Evolutionary conservation across 2,888 invertebrate genomes (phyloP), one percentile per base, ranked within the genome.

Genomic region (Drosophila pegasa): DNA sequence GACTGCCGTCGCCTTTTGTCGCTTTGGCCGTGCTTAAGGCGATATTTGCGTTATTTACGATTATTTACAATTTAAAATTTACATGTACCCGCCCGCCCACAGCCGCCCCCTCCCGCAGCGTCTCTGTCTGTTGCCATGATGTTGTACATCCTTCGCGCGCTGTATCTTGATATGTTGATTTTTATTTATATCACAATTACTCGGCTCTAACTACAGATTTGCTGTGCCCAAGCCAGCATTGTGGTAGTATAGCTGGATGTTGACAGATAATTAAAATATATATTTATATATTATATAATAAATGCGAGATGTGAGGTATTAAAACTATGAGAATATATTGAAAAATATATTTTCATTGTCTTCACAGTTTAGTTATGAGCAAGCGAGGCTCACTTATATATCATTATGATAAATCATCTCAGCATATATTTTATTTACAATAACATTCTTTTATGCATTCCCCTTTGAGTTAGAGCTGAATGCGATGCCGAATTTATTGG

Each of bases 1-100:
- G 55, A 55, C 35, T 55, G 47, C 59, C 63, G 66, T 82, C 63
- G 84, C 70, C 86, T 79, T 82, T 85, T 89, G 87, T 89, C 84
- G 80, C 86, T 72, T 65, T 69, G 60, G 60, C 62, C 78, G 72
- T 80, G 85, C 87, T 81, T 82, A 83, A 83, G 88, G 90, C 90
- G 82, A 87, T 85, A 90, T 88, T 90, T 87, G 79, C 90, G 87
- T 90, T 90, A 89, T 90, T 90, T 89, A 87, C 87, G 90, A 90
- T 83, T 90, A 90, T 88, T 90, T 90, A 89, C 88, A 84, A 87
- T 90, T 89, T 87, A 78, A 81, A 87, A 86, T 88, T 77, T 88
- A 84, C 87, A 85, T 87, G 85, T 77, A 70, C 57, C 82, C 12
- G 22, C 52, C 48, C 40, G 50, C 31, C 7, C 14, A 29, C 4